Conservation (phyloP, 2,797 vertebrate species). For the Simalia tracyae region DNA sequence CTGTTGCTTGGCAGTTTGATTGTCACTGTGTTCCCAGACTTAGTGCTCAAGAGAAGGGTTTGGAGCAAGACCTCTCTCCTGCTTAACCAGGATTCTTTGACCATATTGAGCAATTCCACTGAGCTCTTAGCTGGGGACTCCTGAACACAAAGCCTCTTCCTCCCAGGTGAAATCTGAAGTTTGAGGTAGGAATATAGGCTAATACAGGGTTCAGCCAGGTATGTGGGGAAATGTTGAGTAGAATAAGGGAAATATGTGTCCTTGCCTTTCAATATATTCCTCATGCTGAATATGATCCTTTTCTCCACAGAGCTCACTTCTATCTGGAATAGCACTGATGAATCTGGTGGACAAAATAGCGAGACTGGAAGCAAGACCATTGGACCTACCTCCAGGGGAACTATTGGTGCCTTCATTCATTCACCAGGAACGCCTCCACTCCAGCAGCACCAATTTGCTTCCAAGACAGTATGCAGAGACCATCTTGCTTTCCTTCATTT, state of each 20-base stretch:
- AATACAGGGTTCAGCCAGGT: background rate
- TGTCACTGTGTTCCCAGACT: background rate
- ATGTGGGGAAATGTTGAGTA: background rate
- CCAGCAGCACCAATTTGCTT: constrained; percentile 57
- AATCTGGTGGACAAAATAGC: fast-evolving
- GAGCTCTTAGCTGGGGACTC: background rate
- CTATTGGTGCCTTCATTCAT: background rate
- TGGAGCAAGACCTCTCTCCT: background rate
- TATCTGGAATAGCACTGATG: background rate
- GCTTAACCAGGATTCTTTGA: background rate
- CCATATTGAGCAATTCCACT: background rate
- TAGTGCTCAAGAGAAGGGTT: background rate
- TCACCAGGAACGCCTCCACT: background rate
- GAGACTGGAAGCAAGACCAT: background rate
- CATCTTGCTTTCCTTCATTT: background rate
- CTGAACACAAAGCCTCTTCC: background rate
- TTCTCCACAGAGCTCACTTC: constrained; percentile 26
- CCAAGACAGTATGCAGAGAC: constrained; percentile 58
- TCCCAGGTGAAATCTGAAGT: background rate
- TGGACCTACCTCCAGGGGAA: background rate
- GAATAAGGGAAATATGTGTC: background rate
- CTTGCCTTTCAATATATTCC: background rate
- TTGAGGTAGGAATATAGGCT: background rate
- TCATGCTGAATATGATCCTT: background rate
- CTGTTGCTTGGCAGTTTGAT: background rate